Conservation (phyloP, 1,140 invertebrate genomes). For the Platyura marginata region DNA sequence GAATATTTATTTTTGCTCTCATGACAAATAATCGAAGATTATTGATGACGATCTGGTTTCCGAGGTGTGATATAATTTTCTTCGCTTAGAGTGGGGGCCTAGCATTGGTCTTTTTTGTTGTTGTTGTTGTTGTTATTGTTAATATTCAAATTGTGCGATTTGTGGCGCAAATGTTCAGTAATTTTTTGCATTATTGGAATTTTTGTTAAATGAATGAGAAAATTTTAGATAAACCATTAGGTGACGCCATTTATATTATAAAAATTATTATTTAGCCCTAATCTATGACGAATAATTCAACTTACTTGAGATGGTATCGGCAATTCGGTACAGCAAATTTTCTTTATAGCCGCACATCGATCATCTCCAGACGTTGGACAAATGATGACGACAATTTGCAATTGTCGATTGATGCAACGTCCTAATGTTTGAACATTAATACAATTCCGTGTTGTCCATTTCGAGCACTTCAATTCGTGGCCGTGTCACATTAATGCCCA, state of each 20-base stretch:
- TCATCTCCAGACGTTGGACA: slow-evolving; percentile 67
- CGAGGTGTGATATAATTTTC: no score
- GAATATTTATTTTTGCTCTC: no score
- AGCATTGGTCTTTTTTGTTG: no score
- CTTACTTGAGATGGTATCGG: slow-evolving; percentile 60
- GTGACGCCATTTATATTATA: not conserved
- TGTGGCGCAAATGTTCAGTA: no score
- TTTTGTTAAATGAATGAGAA: not conserved
- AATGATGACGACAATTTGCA: slow-evolving; percentile 60
- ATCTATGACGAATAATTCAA: not conserved
- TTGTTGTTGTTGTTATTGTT: no score
- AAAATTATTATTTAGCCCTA: not conserved
- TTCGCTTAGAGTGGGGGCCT: no score
- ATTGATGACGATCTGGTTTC: no score
- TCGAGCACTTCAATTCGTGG: slow-evolving; percentile 31
- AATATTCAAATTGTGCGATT: no score
- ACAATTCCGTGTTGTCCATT: slow-evolving; percentile 34
- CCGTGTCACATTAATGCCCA: slow-evolving; percentile 43
- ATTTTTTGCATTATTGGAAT: no score
- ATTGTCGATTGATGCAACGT: slow-evolving; percentile 16
- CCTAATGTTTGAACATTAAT: slow-evolving; percentile 34
- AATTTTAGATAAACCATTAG: not conserved
- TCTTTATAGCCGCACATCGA: slow-evolving; percentile 74
- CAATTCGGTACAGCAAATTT: slow-evolving; percentile 61
- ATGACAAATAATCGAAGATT: no score